These are phyloP conservation scores for Sericinus montela DNA, from an alignment of 2,888 invertebrate species.

Conservation along the genomic window DNA sequence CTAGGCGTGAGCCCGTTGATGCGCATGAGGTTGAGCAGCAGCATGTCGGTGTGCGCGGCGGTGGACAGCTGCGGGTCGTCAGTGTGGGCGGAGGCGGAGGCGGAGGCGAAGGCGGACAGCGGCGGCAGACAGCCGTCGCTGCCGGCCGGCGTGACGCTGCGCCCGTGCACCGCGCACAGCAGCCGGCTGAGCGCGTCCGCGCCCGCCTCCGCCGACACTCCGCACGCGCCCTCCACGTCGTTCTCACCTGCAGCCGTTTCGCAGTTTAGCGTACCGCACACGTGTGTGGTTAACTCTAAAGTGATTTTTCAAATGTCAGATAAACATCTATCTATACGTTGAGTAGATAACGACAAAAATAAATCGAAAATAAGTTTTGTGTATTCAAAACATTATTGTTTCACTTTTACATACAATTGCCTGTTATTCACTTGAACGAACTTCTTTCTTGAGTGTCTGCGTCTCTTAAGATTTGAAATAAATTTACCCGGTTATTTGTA, in stretches of 20 bases:
- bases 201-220: constrained; percentile 24
- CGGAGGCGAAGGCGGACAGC: constrained; percentile 36
- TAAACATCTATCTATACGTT: too few relatives aligned
- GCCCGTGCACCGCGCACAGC: constrained; percentile 50
- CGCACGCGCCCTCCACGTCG: constrained; percentile 57
- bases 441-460: too few relatives aligned
- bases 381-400: too few relatives aligned
- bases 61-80: constrained; percentile 56
- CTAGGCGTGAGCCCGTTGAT: constrained; percentile 58
- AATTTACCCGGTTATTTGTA: too few relatives aligned
- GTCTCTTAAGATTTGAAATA: too few relatives aligned
- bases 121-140: constrained; percentile 31
- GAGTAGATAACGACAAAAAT: too few relatives aligned
- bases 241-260: constrained; percentile 51
- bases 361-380: too few relatives aligned
- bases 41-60: constrained; percentile 64
- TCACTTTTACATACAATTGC: too few relatives aligned
- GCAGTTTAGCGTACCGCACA: background rate
- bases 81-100: constrained; percentile 19
- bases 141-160: constrained; percentile 29
- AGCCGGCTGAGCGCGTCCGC: constrained; percentile 55
- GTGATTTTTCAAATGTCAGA: too few relatives aligned
- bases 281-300: too few relatives aligned
- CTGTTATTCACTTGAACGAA: too few relatives aligned
- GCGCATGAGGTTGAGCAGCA: constrained; percentile 66